Conservation (phyloP, 2,888 invertebrate species). For the Megaustenia siamemsis region DNA sequence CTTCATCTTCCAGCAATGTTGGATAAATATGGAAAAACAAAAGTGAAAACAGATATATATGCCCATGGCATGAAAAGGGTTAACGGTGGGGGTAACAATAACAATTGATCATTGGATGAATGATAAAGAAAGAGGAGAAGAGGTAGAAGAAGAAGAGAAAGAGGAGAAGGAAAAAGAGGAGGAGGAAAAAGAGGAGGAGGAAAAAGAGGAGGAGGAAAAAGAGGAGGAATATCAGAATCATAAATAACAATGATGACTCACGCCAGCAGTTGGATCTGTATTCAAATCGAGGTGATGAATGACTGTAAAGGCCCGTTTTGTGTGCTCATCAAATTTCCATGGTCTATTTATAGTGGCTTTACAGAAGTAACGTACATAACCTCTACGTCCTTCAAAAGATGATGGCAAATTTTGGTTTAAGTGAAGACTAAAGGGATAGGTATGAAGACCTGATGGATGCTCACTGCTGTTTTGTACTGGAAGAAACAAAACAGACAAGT, state of each 20-base stretch:
- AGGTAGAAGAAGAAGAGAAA: too few relatives aligned
- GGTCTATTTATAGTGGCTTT: slow-evolving; percentile 90
- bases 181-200: too few relatives aligned
- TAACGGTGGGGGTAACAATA: too few relatives aligned
- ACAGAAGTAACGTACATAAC: slow-evolving; percentile 89
- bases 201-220: too few relatives aligned
- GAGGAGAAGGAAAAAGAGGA: too few relatives aligned
- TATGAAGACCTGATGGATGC: slow-evolving; percentile 68
- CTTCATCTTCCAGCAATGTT: too few relatives aligned
- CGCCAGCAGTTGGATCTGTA: slow-evolving; percentile 61
- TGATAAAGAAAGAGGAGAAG: too few relatives aligned
- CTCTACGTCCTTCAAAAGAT: slow-evolving; percentile 79
- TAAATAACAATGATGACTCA: slow-evolving; percentile 54
- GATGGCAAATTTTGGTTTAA: slow-evolving; percentile 75
- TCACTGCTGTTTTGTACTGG: slow-evolving; percentile 54
- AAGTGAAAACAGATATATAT: too few relatives aligned
- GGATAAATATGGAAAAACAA: too few relatives aligned
- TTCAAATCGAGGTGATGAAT: slow-evolving; percentile 73
- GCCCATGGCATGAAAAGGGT: too few relatives aligned
- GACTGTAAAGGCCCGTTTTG: slow-evolving; percentile 90
- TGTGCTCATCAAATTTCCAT: slow-evolving; percentile 91
- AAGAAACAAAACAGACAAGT: neutral
- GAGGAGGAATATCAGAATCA: too few relatives aligned
- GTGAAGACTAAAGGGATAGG: slow-evolving; percentile 67
- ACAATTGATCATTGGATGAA: too few relatives aligned